Evolutionary conservation across 2,797 vertebrate species (phyloP), one percentile per base, ranked within the genome.

Genomic region (Fundulus diaphanus): DNA sequence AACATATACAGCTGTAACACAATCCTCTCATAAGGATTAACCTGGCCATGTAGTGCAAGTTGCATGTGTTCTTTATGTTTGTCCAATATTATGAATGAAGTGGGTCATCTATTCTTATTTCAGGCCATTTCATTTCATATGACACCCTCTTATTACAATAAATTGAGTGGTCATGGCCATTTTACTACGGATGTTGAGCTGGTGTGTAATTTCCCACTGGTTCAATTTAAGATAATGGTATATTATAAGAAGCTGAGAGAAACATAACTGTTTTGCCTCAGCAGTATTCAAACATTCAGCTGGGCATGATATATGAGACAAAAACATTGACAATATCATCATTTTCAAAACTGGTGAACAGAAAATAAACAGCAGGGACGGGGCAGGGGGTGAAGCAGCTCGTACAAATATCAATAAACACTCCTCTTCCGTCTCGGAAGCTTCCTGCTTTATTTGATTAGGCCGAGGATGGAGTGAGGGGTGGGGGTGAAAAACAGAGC

Each of bases 391-490:
- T 81, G 87, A 85, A 84, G 80, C 83, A 90, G 89, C 90, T 86
- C 87, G 87, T 93, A 83, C 95, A 96, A 98, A 97, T 94, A 95
- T 94, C 95, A 96, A 97, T 96, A 97, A 98, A 98, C 96, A 96
- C 96, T 95, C 96, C 94, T 95, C 97, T 97, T 98, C 97, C 96
- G 97, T 95, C 96, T 97, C 95, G 93, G 96, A 97, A 97, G 97
- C 96, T 96, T 97, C 93, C 95, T 96, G 93, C 97, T 97, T 95
- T 96, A 99, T 99, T 98, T 98, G 97, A 99, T 98, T 99, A 98
- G 96, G 96, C 93, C 46, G 94, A 96, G 93, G 84, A 88, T 6
- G 80, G 85, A 77, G 86, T 87, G 87, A 66, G 87, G 87, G 83
- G 3, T 66, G 88, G 85, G 89, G 87, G 86, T 94, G 96, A 96